phyloP scores from a whole-genome alignment of 2,888 invertebrate species.

The Noctua pronuba region DNA sequence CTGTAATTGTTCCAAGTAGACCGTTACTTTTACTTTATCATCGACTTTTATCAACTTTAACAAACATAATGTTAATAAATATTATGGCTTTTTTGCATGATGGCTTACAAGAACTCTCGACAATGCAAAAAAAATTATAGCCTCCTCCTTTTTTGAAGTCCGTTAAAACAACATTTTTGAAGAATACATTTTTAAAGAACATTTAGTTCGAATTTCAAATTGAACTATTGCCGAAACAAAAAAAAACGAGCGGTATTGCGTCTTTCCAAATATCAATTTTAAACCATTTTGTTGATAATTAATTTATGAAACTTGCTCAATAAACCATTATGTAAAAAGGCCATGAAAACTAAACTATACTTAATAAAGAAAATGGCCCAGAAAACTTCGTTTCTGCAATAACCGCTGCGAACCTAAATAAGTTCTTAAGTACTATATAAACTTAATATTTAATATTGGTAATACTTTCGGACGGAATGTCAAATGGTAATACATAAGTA shows the following conservation, averaged over 20 bases:
- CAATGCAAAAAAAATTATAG: not conserved
- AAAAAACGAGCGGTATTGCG: not conserved
- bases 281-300: not conserved
- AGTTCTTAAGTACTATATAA: constrained; percentile 60
- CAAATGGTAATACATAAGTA: constrained; percentile 69
- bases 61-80: constrained; percentile 69
- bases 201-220: constrained; percentile 1
- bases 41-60: constrained; percentile 64
- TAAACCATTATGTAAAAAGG: constrained; percentile 53
- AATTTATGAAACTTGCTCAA: not conserved
- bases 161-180: not conserved
- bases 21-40: constrained; percentile 52
- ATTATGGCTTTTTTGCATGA: constrained; percentile 48
- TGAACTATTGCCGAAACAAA: not conserved
- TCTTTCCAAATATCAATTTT: not conserved
- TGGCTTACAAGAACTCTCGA: constrained; percentile 15
- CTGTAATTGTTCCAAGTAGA: constrained; percentile 62
- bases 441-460: constrained; percentile 76
- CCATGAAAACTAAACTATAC: constrained; percentile 60
- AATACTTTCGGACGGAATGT: constrained; percentile 87
- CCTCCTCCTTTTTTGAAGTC: not conserved
- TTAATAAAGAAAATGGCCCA: constrained; percentile 73
- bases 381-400: constrained; percentile 68
- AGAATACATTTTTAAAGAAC: not conserved
- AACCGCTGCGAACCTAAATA: constrained; percentile 62